These are phyloP conservation scores for Peromyscus polionotus DNA, from an alignment of 2,113 vertebrate species.

Conservation along the genomic window DNA sequence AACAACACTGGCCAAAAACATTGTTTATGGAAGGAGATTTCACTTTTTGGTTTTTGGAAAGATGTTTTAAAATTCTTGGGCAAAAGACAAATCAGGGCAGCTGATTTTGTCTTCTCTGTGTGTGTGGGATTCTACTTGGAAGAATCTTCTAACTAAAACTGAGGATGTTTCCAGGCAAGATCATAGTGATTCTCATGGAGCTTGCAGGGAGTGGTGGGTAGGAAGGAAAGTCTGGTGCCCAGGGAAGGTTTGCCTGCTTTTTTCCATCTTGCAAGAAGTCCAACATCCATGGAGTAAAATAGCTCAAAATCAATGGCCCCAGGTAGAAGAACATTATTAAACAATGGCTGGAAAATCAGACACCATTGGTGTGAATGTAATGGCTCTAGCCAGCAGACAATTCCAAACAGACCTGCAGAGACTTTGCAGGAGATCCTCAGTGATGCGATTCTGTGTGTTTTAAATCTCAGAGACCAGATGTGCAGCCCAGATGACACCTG, in stretches of 20 bases:
- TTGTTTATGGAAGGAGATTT: slow-evolving; percentile 51
- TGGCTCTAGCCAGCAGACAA: slow-evolving; percentile 50
- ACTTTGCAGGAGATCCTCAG: slow-evolving; percentile 60
- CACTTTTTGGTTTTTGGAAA: slow-evolving; percentile 68
- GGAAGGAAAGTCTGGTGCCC: background rate
- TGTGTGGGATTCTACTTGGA: slow-evolving; percentile 54
- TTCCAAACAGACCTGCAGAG: slow-evolving; percentile 74
- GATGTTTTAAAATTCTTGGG: slow-evolving; percentile 64
- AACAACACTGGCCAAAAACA: background rate
- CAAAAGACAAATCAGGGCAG: slow-evolving; percentile 41
- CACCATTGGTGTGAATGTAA: slow-evolving; percentile 69
- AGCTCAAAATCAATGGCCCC: slow-evolving; percentile 41
- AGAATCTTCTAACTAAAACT: slow-evolving; percentile 12
- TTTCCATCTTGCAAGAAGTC: slow-evolving; percentile 26
- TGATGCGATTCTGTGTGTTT: slow-evolving; percentile 45
- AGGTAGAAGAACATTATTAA: slow-evolving; percentile 71
- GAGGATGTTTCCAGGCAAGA: slow-evolving; percentile 11
- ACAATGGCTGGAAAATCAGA: slow-evolving; percentile 78
- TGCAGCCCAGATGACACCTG: slow-evolving; percentile 7
- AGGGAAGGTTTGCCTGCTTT: slow-evolving; percentile 43
- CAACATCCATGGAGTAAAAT: slow-evolving; percentile 53
- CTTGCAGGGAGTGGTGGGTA: no score
- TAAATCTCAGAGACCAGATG: slow-evolving; percentile 47
- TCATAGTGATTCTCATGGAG: background rate
- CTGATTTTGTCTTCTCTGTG: slow-evolving; percentile 54